Evolutionary conservation across 2,113 vertebrate species (phyloP).

Genomic region (Poicephalus meyeri): DNA sequence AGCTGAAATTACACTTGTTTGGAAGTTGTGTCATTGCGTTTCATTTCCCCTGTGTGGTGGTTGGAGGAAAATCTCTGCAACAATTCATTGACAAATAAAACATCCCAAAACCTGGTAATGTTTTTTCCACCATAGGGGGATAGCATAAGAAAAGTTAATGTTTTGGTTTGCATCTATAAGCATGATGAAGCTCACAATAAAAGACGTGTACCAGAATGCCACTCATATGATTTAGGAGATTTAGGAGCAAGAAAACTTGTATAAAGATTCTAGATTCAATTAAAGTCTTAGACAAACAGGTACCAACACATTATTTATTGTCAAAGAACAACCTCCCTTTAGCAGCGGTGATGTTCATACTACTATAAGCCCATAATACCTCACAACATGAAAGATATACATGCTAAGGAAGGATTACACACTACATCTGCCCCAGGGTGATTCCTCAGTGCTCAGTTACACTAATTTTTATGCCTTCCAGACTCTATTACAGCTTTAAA

Average conservation of each 20-base stretch:
- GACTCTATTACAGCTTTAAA: not conserved
- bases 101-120: not conserved
- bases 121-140: not conserved
- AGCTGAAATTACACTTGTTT: slow-evolving; percentile 42
- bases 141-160: not conserved
- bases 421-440: not conserved
- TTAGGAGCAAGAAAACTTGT: not conserved
- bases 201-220: not conserved
- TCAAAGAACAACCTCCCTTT: not conserved
- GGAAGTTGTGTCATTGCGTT: slow-evolving; percentile 33
- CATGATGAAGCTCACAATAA: not conserved
- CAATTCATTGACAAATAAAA: slow-evolving; percentile 7
- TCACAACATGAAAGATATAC: not conserved
- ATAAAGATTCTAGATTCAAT: not conserved
- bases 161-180: not conserved
- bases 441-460: not conserved
- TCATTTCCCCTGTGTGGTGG: not conserved
- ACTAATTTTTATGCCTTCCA: not conserved
- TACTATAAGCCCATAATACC: not conserved
- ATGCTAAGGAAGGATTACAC: not conserved
- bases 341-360: not conserved
- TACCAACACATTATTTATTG: not conserved
- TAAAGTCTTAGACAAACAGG: not conserved
- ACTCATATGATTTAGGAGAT: not conserved
- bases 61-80: slow-evolving; percentile 32